Evolutionary conservation across 2,797 vertebrate genomes (phyloP).

Genomic region (Falco columbarius): DNA sequence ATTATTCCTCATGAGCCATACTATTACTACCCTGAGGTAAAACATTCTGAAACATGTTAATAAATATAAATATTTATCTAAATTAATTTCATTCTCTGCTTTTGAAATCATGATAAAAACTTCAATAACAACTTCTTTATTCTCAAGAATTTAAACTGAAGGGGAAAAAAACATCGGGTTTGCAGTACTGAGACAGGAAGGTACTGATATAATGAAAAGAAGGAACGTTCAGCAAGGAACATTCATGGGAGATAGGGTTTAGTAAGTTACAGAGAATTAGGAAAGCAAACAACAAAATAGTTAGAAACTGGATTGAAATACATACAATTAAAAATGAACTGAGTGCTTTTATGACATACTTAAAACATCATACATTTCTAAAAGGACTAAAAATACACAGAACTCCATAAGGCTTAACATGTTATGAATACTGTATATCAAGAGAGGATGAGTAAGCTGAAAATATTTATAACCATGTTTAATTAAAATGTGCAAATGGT

Average conservation of each 20-base stretch:
- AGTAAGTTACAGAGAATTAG: not conserved
- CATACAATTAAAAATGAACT: not conserved
- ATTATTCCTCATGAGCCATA: not conserved
- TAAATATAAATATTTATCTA: not conserved
- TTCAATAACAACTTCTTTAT: not conserved
- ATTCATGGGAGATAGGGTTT: not conserved
- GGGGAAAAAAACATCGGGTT: fast-evolving
- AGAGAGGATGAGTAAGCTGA: not conserved
- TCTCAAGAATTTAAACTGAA: not conserved
- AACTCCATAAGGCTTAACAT: not conserved
- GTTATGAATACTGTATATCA: not conserved
- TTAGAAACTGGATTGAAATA: not conserved
- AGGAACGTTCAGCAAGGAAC: not conserved
- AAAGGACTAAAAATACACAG: not conserved
- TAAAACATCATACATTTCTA: not conserved
- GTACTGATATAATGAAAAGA: not conserved
- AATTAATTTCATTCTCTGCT: not conserved
- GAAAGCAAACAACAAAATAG: not conserved
- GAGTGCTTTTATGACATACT: not conserved
- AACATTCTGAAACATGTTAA: not conserved
- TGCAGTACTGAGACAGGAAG: not conserved
- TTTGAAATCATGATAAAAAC: not conserved
- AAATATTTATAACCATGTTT: not conserved
- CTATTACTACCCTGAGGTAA: not conserved
- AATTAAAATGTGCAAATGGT: not conserved